These are phyloP conservation scores for Callopanchax toddi DNA, from an alignment of 2,113 vertebrate genomes.

Conservation along the genomic window DNA sequence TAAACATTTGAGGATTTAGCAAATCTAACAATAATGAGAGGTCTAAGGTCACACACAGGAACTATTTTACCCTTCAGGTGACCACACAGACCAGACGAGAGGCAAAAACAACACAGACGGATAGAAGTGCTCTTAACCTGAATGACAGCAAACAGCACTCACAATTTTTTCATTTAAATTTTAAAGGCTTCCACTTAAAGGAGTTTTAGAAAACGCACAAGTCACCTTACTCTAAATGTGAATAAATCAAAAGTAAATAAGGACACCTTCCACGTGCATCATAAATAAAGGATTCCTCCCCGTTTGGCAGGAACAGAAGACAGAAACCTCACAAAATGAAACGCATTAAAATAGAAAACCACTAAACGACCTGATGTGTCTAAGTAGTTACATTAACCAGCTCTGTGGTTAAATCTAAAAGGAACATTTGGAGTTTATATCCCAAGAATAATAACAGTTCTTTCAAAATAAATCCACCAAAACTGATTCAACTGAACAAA, in stretches of 20 bases:
- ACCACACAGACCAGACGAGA: not conserved
- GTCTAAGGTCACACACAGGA: not conserved
- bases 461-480: too few relatives aligned
- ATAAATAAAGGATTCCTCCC: constrained; percentile 31
- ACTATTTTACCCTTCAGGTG: not conserved
- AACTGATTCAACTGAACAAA: too few relatives aligned
- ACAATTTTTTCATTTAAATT: constrained; percentile 42
- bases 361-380: not conserved
- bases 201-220: constrained; percentile 49
- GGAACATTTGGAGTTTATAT: too few relatives aligned
- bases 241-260: constrained; percentile 23
- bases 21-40: not conserved
- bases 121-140: constrained; percentile 15
- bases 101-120: constrained; percentile 7
- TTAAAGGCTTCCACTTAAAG: constrained; percentile 25
- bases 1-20: not conserved
- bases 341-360: too few relatives aligned
- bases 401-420: not conserved
- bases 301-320: constrained; percentile 8
- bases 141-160: constrained; percentile 45
- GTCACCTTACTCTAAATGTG: constrained; percentile 16
- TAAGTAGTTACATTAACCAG: not conserved
- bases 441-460: too few relatives aligned
- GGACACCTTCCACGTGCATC: constrained; percentile 11
- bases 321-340: constrained; percentile 17